phyloP scores from a whole-genome alignment of 2,113 vertebrate species.

The Daboia siamensis region DNA sequence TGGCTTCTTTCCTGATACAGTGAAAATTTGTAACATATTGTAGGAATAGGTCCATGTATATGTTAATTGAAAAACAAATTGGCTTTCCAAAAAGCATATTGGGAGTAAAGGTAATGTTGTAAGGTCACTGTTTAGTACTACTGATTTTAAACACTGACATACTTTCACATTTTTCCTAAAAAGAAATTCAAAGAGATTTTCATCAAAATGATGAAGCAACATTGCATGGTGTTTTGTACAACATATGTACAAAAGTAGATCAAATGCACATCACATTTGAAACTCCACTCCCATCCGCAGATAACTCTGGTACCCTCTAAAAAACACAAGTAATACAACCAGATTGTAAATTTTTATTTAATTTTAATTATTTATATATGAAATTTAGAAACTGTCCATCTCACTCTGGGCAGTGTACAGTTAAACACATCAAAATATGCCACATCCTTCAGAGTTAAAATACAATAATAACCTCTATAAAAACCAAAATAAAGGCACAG shows the following conservation, averaged over 20 bases:
- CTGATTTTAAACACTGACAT: neutral
- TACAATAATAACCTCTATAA: neutral
- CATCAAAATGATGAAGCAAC: neutral
- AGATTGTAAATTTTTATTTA: neutral
- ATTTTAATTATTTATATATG: neutral
- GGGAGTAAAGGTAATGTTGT: neutral
- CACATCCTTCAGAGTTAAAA: neutral
- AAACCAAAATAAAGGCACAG: neutral
- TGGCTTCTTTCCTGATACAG: neutral
- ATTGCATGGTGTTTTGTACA: neutral
- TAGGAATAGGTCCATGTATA: neutral
- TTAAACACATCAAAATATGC: neutral
- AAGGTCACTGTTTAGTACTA: neutral
- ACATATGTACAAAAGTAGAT: neutral
- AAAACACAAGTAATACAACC: neutral
- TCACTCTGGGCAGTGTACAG: neutral
- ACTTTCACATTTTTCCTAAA: neutral
- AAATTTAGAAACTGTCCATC: neutral
- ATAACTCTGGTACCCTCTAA: neutral
- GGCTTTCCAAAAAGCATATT: neutral
- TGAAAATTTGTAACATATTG: neutral
- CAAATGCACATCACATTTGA: neutral
- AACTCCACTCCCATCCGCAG: neutral
- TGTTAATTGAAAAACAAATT: neutral
- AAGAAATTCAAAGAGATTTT: neutral